Evolutionary conservation across 2,888 invertebrate species (phyloP).

Genomic region (Drosophila meridiana): DNA sequence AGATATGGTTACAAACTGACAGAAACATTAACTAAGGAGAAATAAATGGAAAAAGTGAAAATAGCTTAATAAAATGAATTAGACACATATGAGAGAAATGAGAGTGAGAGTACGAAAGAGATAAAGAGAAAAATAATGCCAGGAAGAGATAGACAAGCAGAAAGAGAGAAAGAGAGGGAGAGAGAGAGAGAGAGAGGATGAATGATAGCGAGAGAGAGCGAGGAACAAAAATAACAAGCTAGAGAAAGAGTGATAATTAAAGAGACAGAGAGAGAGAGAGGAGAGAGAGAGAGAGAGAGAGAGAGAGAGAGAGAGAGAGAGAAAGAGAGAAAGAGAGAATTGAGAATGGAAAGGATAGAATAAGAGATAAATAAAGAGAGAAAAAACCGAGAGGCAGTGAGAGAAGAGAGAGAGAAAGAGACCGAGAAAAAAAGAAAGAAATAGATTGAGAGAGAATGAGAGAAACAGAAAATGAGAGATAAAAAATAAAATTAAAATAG

Average conservation of each 20-base stretch:
- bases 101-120: neutral
- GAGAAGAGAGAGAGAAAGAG: neutral
- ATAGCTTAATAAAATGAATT: neutral
- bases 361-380: neutral
- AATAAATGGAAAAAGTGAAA: neutral
- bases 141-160: neutral
- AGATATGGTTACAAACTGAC: too few species aligned
- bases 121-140: neutral
- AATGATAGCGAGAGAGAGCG: neutral
- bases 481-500: neutral
- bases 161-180: neutral
- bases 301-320: too few species aligned
- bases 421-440: neutral
- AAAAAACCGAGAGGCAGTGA: neutral
- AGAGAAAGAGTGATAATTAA: too few species aligned
- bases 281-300: neutral
- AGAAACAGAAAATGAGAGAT: neutral
- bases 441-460: neutral
- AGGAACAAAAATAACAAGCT: neutral
- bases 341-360: neutral
- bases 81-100: neutral
- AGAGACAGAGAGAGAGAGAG: neutral
- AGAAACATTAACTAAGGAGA: too few species aligned
- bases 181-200: neutral
- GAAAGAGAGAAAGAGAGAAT: too few species aligned